Evolutionary conservation across 2,888 invertebrate species (phyloP).

Genomic region (Agrotis ipsilon): DNA sequence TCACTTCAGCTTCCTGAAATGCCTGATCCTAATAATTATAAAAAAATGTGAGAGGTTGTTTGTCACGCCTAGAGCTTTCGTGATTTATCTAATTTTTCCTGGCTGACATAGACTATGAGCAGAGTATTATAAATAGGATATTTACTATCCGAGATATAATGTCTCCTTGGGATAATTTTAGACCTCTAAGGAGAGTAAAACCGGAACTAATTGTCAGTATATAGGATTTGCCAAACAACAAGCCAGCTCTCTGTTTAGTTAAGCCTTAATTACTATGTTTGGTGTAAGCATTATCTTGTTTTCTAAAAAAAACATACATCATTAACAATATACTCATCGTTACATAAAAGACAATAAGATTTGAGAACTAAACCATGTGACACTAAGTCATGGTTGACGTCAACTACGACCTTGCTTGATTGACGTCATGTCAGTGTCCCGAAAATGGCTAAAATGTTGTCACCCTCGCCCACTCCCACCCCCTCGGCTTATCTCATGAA

Average conservation of each 20-base stretch:
- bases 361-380: slow-evolving; percentile 3
- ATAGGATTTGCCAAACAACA: too few species aligned
- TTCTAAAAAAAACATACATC: background rate
- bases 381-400: slow-evolving; percentile 8
- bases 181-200: too few species aligned
- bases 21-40: background rate
- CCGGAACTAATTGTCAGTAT: too few species aligned
- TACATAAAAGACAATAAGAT: slow-evolving; percentile 5
- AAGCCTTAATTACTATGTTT: too few species aligned
- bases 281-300: background rate
- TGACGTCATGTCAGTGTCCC: slow-evolving; percentile 20
- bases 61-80: background rate
- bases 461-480: background rate
- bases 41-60: background rate
- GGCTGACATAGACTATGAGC: too few species aligned
- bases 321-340: background rate
- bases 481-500: slow-evolving; percentile 31
- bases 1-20: slow-evolving; percentile 12
- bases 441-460: slow-evolving; percentile 27
- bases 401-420: background rate
- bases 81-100: background rate
- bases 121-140: too few species aligned
- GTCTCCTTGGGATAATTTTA: too few species aligned
- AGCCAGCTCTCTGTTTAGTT: too few species aligned
- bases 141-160: too few species aligned